phyloP scores from a whole-genome alignment of 2,797 vertebrate species.

The Acomys russatus region DNA sequence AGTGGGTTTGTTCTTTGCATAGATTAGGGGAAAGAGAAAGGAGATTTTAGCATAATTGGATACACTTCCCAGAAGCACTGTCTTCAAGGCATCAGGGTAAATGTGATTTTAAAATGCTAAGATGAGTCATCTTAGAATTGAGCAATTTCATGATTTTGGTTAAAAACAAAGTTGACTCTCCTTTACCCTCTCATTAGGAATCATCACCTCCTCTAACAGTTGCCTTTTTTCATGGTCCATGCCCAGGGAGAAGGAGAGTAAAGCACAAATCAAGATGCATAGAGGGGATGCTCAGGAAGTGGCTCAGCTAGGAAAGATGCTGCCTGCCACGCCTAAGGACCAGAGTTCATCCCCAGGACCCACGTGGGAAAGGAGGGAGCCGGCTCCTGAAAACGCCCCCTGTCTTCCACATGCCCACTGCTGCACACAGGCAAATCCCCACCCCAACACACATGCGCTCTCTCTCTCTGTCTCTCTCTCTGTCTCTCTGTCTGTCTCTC shows the following conservation, averaged over 20 bases:
- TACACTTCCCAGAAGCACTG: conserved; percentile 31
- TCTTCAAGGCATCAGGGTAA: conserved; percentile 69
- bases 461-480: too few relatives aligned
- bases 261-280: neutral
- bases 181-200: conserved; percentile 46
- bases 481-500: too few relatives aligned
- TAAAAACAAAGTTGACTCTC: conserved; percentile 69
- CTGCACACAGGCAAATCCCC: neutral
- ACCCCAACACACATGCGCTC: neutral
- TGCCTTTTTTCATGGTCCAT: neutral
- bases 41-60: conserved; percentile 39
- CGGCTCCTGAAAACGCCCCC: neutral
- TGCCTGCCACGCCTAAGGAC: neutral
- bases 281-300: neutral
- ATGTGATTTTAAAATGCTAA: conserved; percentile 62
- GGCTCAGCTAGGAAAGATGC: neutral
- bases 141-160: conserved; percentile 69
- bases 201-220: conserved; percentile 24
- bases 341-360: neutral
- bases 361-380: neutral
- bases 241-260: neutral
- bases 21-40: neutral
- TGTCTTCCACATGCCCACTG: neutral
- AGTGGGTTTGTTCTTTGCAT: conserved; percentile 47
- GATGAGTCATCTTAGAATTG: conserved; percentile 72